Base-by-base conservation (phyloP, 92 coral and sea anemone genomes). In the Porites rus region DNA sequence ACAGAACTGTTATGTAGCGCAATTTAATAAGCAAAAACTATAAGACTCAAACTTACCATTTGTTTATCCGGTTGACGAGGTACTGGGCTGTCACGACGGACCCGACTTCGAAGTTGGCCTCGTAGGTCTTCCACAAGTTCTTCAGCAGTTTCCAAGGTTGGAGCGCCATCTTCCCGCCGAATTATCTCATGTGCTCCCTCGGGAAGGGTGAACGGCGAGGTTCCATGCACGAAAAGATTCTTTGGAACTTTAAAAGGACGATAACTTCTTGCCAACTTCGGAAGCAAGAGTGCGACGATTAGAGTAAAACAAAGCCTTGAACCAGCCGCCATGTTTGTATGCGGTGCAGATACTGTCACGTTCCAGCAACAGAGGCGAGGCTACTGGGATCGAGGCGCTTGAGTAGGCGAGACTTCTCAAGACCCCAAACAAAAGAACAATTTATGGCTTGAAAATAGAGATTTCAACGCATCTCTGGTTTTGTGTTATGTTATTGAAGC, bases 191-290 rank as follows among this genome's bases (percentile, higher is more conserved):
- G 82, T 1, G 66, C 80, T 25, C 92, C 94, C 58, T 92, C 94
- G 14, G 94, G 94, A 6, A 92, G 21, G 46, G 87, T 89, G 2
- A 81, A 54, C 43, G 84, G 88, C 58, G 84, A 84, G 14, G 85
- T 58, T 7, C 89, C 94, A 3, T 83, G 83, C 43, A 86, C 75
- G 78, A 92, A 92, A 52, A 92, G 86, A 65, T 60, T 92, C 73
- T 8, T 92, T 18, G 94, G 92, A 24, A 85, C 88, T 72, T 67
- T 19, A 71, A 92, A 92, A 16, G 93, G 93, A 24, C 92, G 87
- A 83, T 73, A 20, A 70, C 80, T 73, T 14, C 51, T 74, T 3
- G 65, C 80, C 73, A 74, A 51, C 72, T 73, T 65, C n/a, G 80
- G 80, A 7, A 74, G 51, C 52, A 83, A 62, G n/a, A 31, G 64